A percentile compares a stretch with the other conserved stretches of the same genome.
phyloP scores from a whole-genome alignment of 1,140 invertebrate genomes.

The Drosophila pruinosa region DNA sequence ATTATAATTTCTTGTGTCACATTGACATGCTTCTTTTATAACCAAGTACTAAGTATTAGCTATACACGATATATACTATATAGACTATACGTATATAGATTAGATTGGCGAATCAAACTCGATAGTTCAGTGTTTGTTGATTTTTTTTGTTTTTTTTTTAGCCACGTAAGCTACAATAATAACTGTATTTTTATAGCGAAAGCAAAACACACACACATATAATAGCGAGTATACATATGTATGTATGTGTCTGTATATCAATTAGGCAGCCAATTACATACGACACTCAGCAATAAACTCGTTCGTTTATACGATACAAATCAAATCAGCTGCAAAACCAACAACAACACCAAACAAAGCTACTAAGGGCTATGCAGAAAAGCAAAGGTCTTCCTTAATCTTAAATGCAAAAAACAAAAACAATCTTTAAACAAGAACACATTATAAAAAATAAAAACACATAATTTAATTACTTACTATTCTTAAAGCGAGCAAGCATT shows the following conservation, averaged over 20 bases:
- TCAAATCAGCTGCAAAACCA: conserved; percentile 15
- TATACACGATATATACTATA: conserved; percentile 18
- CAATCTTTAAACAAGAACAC: conserved; percentile 11
- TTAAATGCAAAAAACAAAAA: conserved; percentile 30
- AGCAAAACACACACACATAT: conserved; percentile 5
- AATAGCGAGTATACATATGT: neutral
- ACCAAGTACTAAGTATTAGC: conserved; percentile 27
- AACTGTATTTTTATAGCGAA: conserved; percentile 40
- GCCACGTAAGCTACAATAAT: conserved; percentile 33
- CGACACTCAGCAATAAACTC: conserved; percentile 20
- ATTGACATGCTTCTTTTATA: conserved; percentile 66
- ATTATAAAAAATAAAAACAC: neutral
- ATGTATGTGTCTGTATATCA: conserved; percentile 26
- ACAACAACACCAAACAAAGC: conserved; percentile 20
- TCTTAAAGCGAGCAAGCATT: conserved; percentile 2
- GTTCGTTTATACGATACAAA: neutral
- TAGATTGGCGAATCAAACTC: conserved; percentile 28
- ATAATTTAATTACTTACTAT: conserved; percentile 26
- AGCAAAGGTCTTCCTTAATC: conserved; percentile 66
- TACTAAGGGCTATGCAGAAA: conserved; percentile 49
- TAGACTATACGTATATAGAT: conserved; percentile 18
- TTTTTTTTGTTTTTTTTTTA: conserved; percentile 39
- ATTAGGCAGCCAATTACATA: conserved; percentile 49
- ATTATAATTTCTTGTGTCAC: conserved; percentile 64
- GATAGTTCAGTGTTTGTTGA: conserved; percentile 18